Percentiles rank a stretch among this genome's conserved stretches.
Conservation (phyloP, 92 coral and sea anemone genomes). For the Phenganax marumi region DNA sequence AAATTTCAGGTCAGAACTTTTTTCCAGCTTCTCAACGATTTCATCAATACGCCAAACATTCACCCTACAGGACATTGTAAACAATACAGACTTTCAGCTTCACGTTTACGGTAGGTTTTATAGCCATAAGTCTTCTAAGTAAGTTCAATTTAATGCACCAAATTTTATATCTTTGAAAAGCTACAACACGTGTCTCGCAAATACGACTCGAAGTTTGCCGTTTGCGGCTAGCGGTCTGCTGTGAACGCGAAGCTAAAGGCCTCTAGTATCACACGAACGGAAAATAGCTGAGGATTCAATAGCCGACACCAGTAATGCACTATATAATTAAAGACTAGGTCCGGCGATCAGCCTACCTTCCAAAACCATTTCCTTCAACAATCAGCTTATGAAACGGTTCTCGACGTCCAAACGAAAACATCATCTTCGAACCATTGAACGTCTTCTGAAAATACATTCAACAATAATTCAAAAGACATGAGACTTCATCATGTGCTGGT, state of each 20-base stretch:
- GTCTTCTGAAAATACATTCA: conserved; percentile 32
- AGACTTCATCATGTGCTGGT: too few relatives aligned
- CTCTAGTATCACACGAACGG: too few relatives aligned
- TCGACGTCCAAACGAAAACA: conserved; percentile 93
- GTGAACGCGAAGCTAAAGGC: too few relatives aligned
- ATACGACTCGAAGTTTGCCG: too few relatives aligned
- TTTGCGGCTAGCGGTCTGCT: too few relatives aligned
- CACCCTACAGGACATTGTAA: conserved; percentile 19
- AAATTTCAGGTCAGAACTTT: neutral
- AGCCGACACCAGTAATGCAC: too few relatives aligned
- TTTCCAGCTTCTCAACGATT: conserved; percentile 23
- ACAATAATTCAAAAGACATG: neutral
- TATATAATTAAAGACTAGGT: too few relatives aligned
- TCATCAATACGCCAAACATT: conserved; percentile 39
- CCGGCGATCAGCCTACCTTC: conserved; percentile 49
- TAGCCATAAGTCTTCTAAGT: too few relatives aligned
- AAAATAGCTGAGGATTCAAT: too few relatives aligned
- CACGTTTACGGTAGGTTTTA: neutral
- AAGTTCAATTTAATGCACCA: too few relatives aligned
- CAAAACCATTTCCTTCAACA: conserved; percentile 76
- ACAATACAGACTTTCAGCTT: neutral
- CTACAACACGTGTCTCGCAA: too few relatives aligned
- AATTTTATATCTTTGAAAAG: too few relatives aligned
- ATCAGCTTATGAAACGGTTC: conserved; percentile 90
- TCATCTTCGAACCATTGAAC: conserved; percentile 65